Base-by-base conservation (phyloP, 2,888 invertebrate species). In the Cheilosia pagana region DNA sequence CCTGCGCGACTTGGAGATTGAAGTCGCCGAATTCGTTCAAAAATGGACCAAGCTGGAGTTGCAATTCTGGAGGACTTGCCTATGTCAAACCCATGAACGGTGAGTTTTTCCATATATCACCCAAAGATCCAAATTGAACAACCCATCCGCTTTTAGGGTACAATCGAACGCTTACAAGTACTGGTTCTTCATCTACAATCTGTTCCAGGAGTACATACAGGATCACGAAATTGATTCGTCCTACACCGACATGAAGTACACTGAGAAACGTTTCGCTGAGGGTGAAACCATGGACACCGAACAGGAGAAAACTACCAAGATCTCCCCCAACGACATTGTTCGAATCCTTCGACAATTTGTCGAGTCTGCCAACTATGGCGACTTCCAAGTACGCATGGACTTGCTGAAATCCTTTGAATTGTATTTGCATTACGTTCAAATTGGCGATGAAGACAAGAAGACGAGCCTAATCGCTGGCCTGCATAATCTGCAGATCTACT, bases 11-110 rank as follows among this genome's bases (percentile, higher is more conserved):
- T 93, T 96, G 78, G 94, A 97, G n/a, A 91, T 94, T 31, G 93
- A 94, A 31, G 93, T 99, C 1, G 96, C 96, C 0, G 94, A 95
- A 82, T 95, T 96, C 89, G 96, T 99, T 62, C 95, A 98, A 57
- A 94, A 94, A 62, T 99, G 98, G 98, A 94, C 99, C 76, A 96
- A 96, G 90, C 91, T 98, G 28, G 99, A 99, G 90, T 93, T 99
- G 88, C 94, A 94, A 75, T 95, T 95, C 89, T 99, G 98, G 98
- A 96, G 96, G 88, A 95, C 95, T 88, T 95, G 96, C 76, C 93
- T 98, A 5, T 95, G 95, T 82, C 94, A 94, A 79, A 93, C 96
- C 19, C 94, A 94, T 76, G 93, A 94, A 62, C 94, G 93, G 94
- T 94, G 89, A 86, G 86, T 86, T 14, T 10, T n/a, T 16, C 25